A percentile compares a stretch with the other conserved stretches of the same genome.
phyloP scores from a whole-genome alignment of 2,888 invertebrate species.

The Oscheius myriophilus region DNA sequence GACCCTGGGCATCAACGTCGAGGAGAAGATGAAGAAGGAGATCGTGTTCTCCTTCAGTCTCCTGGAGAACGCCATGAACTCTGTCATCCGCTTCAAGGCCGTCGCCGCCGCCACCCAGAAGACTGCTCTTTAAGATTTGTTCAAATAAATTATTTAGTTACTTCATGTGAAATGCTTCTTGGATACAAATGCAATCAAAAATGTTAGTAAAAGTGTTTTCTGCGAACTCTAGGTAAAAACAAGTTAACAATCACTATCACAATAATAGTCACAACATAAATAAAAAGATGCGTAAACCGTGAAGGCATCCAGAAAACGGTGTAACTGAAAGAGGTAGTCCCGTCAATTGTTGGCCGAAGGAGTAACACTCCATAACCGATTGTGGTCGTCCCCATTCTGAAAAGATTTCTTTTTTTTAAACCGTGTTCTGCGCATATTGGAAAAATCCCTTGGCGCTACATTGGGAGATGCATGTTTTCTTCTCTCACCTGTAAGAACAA shows the following conservation, averaged over 20 bases:
- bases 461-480: neutral
- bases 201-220: too few relatives aligned
- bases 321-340: neutral
- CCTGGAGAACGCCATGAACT: neutral
- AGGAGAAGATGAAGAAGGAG: neutral
- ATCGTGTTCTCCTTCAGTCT: neutral
- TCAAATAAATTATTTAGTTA: too few relatives aligned
- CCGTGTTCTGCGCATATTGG: too few relatives aligned
- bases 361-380: slow-evolving; percentile 20
- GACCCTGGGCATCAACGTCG: slow-evolving; percentile 1
- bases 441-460: too few relatives aligned
- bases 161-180: too few relatives aligned
- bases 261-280: neutral
- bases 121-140: neutral
- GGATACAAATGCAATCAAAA: too few relatives aligned
- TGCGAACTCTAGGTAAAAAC: too few relatives aligned
- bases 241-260: neutral
- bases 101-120: slow-evolving; percentile 14
- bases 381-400: slow-evolving; percentile 25
- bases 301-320: slow-evolving; percentile 14
- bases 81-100: slow-evolving; percentile 5
- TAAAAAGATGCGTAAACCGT: slow-evolving; percentile 16
- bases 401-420: too few relatives aligned
- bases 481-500: slow-evolving; percentile 50
- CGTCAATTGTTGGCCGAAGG: neutral